Conservation (phyloP, 2,113 vertebrate species). For the Mormoops blainvillei region DNA sequence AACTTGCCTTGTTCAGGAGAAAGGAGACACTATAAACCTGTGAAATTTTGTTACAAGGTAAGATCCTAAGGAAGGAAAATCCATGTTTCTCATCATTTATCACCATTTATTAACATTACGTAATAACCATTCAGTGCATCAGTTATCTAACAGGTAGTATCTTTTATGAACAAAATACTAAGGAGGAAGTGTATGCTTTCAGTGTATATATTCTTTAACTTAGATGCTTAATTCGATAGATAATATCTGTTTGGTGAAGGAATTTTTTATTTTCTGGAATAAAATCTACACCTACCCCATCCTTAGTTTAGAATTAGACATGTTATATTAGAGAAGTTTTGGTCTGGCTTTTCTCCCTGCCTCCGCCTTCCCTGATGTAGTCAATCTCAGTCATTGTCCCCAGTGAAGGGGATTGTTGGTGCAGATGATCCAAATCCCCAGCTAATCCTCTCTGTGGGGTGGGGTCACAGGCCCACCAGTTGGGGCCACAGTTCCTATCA, state of each 20-base stretch:
- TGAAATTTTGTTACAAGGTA: not conserved
- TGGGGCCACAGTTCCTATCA: not conserved
- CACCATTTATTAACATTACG: not conserved
- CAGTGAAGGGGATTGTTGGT: conserved; percentile 20
- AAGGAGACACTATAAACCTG: not conserved
- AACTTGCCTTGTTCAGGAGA: not conserved
- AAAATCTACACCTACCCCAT: not conserved
- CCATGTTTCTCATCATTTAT: not conserved
- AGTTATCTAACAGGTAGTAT: not conserved
- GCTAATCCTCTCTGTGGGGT: conserved; percentile 13
- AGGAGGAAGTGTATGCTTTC: not conserved
- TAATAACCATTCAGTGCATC: not conserved
- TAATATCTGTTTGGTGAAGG: not conserved
- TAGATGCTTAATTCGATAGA: not conserved
- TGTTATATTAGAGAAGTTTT: not conserved
- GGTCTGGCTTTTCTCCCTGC: not conserved
- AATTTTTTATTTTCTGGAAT: not conserved
- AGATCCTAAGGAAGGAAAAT: not conserved
- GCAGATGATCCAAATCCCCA: conserved; percentile 34
- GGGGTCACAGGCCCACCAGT: not conserved
- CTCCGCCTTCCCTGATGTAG: not conserved
- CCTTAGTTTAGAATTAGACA: not conserved
- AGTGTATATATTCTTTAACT: not conserved
- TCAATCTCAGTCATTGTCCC: not conserved
- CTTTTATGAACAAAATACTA: not conserved